A percentile compares a stretch with the other conserved stretches of the same genome.
phyloP scores from a whole-genome alignment of 2,113 vertebrate species.

The Capricornis sumatraensis region DNA sequence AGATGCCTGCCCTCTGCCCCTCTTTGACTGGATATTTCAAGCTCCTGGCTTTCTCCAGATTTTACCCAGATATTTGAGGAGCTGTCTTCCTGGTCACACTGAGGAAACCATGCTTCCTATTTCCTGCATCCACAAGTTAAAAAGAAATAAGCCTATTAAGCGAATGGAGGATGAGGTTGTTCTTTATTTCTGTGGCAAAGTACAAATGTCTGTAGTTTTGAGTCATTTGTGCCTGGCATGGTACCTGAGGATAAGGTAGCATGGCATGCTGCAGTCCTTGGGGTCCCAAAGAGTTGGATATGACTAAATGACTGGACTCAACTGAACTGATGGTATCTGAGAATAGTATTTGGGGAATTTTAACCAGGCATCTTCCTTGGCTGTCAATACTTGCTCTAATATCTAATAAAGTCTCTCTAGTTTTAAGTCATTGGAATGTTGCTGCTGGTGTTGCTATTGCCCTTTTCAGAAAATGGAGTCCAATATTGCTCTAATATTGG shows the following conservation, averaged over 20 bases:
- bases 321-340: background rate
- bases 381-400: background rate
- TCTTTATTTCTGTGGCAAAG: background rate
- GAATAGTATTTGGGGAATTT: background rate
- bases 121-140: background rate
- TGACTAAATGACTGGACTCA: background rate
- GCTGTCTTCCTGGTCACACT: background rate
- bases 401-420: background rate
- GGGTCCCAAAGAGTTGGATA: background rate
- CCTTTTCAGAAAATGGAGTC: background rate
- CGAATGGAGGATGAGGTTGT: background rate
- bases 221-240: background rate
- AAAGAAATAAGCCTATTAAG: background rate
- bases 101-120: background rate
- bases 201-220: background rate
- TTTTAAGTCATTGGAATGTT: background rate
- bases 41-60: background rate
- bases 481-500: background rate
- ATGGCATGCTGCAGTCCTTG: background rate
- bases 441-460: background rate
- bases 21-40: background rate
- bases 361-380: background rate
- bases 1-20: rapidly evolving
- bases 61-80: background rate
- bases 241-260: background rate